These are phyloP conservation scores for Thelaira solivaga DNA, from an alignment of 2,888 invertebrate species.

Conservation along the genomic window DNA sequence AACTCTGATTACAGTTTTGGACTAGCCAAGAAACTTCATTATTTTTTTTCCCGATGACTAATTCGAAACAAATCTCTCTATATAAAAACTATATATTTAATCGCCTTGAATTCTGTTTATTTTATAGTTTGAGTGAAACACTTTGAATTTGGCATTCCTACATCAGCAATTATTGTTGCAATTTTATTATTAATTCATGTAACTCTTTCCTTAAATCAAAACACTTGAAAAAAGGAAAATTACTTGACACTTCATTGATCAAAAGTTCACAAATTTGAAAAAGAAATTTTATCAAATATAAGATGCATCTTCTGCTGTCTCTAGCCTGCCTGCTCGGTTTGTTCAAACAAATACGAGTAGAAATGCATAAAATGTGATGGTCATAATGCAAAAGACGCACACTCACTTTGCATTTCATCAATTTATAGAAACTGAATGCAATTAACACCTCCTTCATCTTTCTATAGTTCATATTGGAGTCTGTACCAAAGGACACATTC, in stretches of 20 bases:
- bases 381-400: constrained; percentile 43
- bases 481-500: constrained; percentile 16
- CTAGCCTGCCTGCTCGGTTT: not conserved
- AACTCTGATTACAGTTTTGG: no score
- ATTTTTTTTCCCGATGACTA: no score
- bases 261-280: constrained; percentile 56
- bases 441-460: constrained; percentile 55
- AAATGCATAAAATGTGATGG: constrained; percentile 20
- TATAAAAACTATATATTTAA: no score
- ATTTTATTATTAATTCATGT: no score
- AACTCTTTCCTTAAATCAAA: not conserved
- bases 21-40: no score
- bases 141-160: no score
- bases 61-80: no score
- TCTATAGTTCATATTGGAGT: not conserved
- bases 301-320: constrained; percentile 16
- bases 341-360: constrained; percentile 30
- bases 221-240: constrained; percentile 39
- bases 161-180: no score
- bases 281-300: constrained; percentile 35
- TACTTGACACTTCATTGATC: constrained; percentile 52
- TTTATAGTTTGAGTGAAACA: no score
- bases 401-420: constrained; percentile 9
- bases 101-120: no score
- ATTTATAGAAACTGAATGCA: constrained; percentile 42